These are phyloP conservation scores for Gymnodraco acuticeps DNA, from an alignment of 2,797 vertebrate species.

Conservation along the genomic window DNA sequence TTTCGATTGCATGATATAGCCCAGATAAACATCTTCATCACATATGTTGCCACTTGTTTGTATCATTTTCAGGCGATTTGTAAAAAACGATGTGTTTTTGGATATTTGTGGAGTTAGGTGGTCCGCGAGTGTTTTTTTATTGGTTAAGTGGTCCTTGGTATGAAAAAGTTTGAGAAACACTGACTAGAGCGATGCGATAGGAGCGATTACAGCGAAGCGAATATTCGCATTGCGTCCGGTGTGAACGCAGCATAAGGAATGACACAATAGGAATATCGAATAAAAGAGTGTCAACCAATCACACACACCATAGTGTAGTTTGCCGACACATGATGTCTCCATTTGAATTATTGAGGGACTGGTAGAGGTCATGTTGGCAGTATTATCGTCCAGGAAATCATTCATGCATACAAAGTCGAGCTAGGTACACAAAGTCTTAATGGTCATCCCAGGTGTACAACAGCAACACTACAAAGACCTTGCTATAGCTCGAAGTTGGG, in stretches of 20 bases:
- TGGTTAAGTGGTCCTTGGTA: too few relatives aligned
- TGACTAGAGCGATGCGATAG: too few relatives aligned
- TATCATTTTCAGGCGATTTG: too few relatives aligned
- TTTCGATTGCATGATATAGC: too few relatives aligned
- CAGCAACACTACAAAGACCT: conserved; percentile 4
- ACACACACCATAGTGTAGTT: conserved; percentile 4
- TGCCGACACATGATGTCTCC: background rate
- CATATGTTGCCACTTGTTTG: too few relatives aligned
- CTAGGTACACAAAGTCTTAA: background rate
- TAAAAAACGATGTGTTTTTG: too few relatives aligned
- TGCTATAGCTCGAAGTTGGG: conserved; percentile 3
- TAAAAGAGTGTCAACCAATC: background rate
- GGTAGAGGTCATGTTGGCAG: conserved; percentile 7
- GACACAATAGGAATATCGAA: background rate
- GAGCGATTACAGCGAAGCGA: too few relatives aligned
- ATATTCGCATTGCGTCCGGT: too few relatives aligned
- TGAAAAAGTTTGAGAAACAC: too few relatives aligned
- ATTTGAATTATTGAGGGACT: background rate
- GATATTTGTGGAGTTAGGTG: too few relatives aligned
- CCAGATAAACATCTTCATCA: too few relatives aligned
- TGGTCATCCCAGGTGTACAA: background rate
- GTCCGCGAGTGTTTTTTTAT: too few relatives aligned
- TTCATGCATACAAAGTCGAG: background rate
- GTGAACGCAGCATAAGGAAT: background rate
- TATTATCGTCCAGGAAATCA: background rate